Evolutionary conservation across 2,797 vertebrate species (phyloP).

Genomic region (Pangasius krempfi): DNA sequence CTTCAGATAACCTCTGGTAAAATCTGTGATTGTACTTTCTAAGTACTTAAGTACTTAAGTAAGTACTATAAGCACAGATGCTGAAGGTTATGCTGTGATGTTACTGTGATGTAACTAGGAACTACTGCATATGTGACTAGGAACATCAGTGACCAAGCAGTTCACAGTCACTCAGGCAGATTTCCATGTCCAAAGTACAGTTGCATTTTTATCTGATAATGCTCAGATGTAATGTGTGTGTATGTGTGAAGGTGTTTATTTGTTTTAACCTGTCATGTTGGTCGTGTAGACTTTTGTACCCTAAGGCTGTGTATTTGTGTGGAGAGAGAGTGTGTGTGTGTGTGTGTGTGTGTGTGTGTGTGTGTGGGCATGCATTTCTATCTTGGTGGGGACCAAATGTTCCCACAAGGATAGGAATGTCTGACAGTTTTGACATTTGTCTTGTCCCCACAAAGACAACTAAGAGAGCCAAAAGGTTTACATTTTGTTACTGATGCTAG

Average conservation of each 20-base stretch:
- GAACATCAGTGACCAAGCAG: not conserved
- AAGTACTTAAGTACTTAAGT: too few species aligned
- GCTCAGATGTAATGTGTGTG: constrained; percentile 21
- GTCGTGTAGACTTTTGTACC: constrained; percentile 41
- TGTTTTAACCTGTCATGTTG: constrained; percentile 34
- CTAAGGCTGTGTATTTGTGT: constrained; percentile 28
- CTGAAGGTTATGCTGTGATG: constrained; percentile 1
- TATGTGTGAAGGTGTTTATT: not conserved
- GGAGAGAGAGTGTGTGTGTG: not conserved
- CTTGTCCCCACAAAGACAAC: not conserved
- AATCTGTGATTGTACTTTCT: not conserved
- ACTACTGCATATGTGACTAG: not conserved
- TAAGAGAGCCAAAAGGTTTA: not conserved
- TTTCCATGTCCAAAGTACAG: not conserved
- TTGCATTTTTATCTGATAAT: not conserved
- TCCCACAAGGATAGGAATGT: not conserved
- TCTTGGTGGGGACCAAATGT: not conserved
- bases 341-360: not conserved
- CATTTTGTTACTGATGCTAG: not conserved
- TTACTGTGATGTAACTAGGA: not conserved
- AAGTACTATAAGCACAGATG: not conserved
- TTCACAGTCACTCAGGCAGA: not conserved
- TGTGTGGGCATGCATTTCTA: not conserved
- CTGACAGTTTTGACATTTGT: not conserved
- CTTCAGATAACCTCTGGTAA: not conserved